Base-by-base conservation (phyloP, 2,797 vertebrate genomes). In the Hephaestus fuliginosus region DNA sequence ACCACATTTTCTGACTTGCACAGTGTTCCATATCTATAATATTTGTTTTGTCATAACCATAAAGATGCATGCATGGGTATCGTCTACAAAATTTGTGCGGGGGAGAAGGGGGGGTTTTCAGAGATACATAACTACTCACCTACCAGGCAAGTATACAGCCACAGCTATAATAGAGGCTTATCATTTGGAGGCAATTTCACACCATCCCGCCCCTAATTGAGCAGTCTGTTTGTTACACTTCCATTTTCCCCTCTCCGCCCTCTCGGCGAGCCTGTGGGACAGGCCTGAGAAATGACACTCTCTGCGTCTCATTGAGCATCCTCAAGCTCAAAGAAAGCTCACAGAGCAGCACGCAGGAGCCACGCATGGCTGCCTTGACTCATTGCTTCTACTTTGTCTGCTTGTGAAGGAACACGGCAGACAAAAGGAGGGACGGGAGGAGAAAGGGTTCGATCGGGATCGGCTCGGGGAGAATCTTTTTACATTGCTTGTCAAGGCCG, bases 161-260 rank as follows among this genome's bases (percentile, higher is more conserved):
- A 33, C 78, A 78, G 92, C 90, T 82, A 93, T 96, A 95, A 96
- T 93, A 93, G 93, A 94, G 93, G 93, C 93, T 95, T 95, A 96
- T 96, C 94, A 93, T 96, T 95, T 91, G 91, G 94, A 96, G 93
- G 94, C 95, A 96, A 96, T 96, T 96, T 96, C 96, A 95, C 95
- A 95, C 93, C 91, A 93, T 93, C 92, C 94, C 93, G 89, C 95
- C 90, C 92, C 94, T 96, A 96, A 96, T 95, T 96, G 95, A 96
- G 96, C 93, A 95, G 94, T 95, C 93, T 96, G 95, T 96, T 95
- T 96, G 95, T 94, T 94, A 91, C 94, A 94, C 89, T 95, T 93
- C 92, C 91, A 92, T 95, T 94, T 93, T 92, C 92, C 92, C 93
- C 90, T 84, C 87, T 86, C 88, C 73, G 56, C 81, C 93, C 92